Evolutionary conservation across 2,113 vertebrate species (phyloP), one percentile per base, ranked within the genome.

Genomic region (Sinosuthora webbiana): DNA sequence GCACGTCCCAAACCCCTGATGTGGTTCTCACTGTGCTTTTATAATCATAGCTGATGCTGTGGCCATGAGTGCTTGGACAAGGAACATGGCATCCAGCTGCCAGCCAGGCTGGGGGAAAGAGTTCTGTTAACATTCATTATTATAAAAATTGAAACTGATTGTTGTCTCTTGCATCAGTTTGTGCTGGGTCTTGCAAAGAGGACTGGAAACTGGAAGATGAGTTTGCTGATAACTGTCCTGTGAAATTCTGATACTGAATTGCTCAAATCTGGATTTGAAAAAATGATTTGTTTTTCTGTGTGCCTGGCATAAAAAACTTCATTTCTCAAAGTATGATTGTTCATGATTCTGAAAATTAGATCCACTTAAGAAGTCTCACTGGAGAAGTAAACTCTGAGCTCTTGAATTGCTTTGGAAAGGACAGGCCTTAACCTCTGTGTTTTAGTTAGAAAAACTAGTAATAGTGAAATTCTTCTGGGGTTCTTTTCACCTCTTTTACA

Each of bases 331-430:
- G n/a, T 41, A 9, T 39, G 16, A 63, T 73, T 56, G 37, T 76
- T 93, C 39, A 31, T 10, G 6, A 39, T 55, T 86, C 33, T 37
- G 49, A 94, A 91, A 87, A 49, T 49, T 6, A 70, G 56, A 55
- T 71, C 41, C 0, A 0, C 42, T 68, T 67, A 22, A 52, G 39
- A 57, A 75, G 15, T 47, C 45, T 57, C 5, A 0, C 13, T 69
- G 39, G 52, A 76, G 69, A 57, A 30, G 28, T 41, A n/a, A 89
- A 59, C 31, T 57, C 52, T 55, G 62, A 87, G 59, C 41, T 82
- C n/a, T 52, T 53, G 4, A 47, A 33, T 63, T 87, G 35, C 67
- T 86, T 83, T 74, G 65, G 45, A 74, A 92, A 62, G 47, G 45
- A 47, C 42, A 44, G 79, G 25, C 33, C 56, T 55, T 70, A 44